Evolutionary conservation across 2,797 vertebrate species (phyloP).

Genomic region (Cossypha niveicapilla): DNA sequence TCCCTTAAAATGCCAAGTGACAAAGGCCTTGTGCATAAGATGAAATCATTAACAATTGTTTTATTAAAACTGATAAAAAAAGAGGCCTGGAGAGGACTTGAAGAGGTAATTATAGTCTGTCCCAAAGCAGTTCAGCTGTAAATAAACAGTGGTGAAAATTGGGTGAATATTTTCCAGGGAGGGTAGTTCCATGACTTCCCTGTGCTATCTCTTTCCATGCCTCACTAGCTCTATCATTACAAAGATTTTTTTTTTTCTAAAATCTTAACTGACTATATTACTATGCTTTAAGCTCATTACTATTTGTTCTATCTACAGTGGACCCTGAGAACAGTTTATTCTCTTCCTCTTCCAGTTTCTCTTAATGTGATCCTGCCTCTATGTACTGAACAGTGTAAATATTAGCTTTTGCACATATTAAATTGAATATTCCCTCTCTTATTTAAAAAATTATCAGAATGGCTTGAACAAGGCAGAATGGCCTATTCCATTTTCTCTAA

Average conservation of each 20-base stretch:
- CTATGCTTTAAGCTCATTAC: neutral
- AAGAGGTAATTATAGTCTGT: neutral
- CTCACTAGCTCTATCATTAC: neutral
- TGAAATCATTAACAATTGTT: neutral
- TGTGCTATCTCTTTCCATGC: neutral
- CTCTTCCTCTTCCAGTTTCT: neutral
- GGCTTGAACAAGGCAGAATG: neutral
- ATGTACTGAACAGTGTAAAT: constrained; percentile 14
- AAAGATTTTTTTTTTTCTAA: neutral
- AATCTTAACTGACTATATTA: neutral
- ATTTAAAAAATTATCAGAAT: constrained; percentile 22
- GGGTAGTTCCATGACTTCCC: neutral
- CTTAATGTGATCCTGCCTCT: neutral
- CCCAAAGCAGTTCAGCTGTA: neutral
- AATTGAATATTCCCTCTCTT: constrained; percentile 1
- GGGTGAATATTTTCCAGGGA: neutral
- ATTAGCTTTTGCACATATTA: constrained; percentile 9
- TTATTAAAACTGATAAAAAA: neutral
- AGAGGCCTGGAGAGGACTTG: neutral
- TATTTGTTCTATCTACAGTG: constrained; percentile 9
- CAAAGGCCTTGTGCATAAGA: neutral
- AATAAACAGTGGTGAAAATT: neutral
- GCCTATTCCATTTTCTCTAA: neutral
- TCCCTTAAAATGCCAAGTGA: neutral
- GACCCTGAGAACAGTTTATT: neutral